phyloP scores from a whole-genome alignment of 2,797 vertebrate genomes.

The Halcyon badia region DNA sequence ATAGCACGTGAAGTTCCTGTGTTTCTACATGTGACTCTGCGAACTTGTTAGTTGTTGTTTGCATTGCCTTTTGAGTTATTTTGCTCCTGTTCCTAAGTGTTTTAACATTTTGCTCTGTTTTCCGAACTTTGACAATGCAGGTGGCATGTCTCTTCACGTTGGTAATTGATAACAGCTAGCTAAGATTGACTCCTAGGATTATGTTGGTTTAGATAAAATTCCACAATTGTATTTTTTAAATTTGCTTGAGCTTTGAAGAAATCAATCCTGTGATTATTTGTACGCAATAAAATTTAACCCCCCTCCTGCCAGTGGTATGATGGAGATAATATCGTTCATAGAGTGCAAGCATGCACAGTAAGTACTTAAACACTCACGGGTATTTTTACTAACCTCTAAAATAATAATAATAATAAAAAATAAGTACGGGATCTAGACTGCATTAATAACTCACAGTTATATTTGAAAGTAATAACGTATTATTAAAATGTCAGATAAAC shows the following conservation, averaged over 20 bases:
- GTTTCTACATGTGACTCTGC: neutral
- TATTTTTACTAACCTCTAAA: neutral
- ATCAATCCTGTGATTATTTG: neutral
- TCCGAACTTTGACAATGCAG: neutral
- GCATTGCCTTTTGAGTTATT: neutral
- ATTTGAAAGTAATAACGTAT: neutral
- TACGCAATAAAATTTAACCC: neutral
- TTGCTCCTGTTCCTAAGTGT: neutral
- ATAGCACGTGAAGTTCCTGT: neutral
- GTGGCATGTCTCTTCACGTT: neutral
- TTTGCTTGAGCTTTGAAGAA: constrained; percentile 5
- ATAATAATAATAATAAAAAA: neutral
- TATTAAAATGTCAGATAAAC: neutral
- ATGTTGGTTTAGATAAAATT: neutral
- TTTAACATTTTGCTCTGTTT: neutral
- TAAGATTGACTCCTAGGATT: neutral
- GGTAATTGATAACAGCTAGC: neutral
- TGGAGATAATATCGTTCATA: neutral
- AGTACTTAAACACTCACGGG: neutral
- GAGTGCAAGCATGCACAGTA: neutral
- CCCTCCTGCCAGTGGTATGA: neutral
- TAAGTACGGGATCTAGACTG: neutral
- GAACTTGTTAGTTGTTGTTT: neutral
- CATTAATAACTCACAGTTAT: neutral
- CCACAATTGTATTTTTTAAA: neutral